Percentiles rank a stretch among this genome's conserved stretches.
Conservation (phyloP, 2,797 vertebrate genomes). For the Okamejei kenojei region DNA sequence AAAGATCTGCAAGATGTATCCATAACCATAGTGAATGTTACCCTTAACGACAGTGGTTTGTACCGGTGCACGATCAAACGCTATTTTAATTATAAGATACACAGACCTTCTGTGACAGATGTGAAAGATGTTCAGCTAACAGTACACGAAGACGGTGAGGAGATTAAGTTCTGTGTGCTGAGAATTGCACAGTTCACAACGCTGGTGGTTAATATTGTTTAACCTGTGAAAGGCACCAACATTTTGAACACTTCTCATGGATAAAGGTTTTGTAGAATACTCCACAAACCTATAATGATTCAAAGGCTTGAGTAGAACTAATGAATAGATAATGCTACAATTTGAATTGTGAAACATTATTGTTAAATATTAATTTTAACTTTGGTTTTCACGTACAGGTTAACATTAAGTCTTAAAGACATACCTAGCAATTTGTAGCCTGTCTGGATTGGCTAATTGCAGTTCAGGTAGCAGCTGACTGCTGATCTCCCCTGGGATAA, state of each 20-base stretch:
- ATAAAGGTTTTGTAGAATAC: background rate
- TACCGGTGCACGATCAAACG: slow-evolving; percentile 76
- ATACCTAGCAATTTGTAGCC: background rate
- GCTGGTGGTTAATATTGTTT: background rate
- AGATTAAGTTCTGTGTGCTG: background rate
- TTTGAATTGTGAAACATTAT: no score
- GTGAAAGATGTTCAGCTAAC: slow-evolving; percentile 64
- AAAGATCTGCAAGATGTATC: slow-evolving; percentile 88
- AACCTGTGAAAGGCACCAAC: background rate
- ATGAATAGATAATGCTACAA: no score
- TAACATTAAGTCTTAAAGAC: no score
- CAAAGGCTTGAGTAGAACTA: no score
- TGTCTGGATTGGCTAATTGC: background rate
- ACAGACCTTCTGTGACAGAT: slow-evolving; percentile 56
- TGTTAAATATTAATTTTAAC: no score
- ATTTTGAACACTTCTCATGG: background rate
- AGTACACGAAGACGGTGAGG: slow-evolving; percentile 72
- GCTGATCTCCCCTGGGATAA: background rate
- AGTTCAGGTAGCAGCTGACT: background rate
- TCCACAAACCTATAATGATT: background rate
- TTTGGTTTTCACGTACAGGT: no score
- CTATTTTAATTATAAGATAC: slow-evolving; percentile 71
- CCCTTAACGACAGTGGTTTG: slow-evolving; percentile 68
- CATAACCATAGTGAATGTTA: slow-evolving; percentile 73
- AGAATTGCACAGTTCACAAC: slow-evolving; percentile 13